Percentiles rank a stretch among this genome's conserved stretches.
Conservation (phyloP, 1,140 invertebrate genomes). For the Zaprionus africanus region DNA sequence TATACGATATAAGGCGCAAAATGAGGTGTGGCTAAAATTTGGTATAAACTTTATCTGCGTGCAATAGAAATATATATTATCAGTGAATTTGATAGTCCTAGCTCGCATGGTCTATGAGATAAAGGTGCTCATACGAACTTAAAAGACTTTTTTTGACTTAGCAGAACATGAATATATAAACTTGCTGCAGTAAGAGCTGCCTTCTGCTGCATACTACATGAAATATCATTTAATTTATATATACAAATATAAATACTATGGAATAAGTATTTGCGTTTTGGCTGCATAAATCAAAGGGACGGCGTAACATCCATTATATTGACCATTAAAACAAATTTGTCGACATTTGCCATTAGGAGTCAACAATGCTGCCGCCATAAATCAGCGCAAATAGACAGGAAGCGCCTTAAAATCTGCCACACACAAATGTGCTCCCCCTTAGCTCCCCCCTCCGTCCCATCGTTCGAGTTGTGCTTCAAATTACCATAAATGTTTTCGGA, state of each 20-base stretch:
- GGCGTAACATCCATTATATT: slow-evolving; percentile 69
- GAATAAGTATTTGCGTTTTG: neutral
- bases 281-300: slow-evolving; percentile 65
- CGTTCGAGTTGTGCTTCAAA: slow-evolving; percentile 70
- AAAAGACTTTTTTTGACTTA: no score
- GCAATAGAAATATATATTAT: no score
- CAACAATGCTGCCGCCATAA: slow-evolving; percentile 74
- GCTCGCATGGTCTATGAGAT: no score
- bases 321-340: slow-evolving; percentile 82
- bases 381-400: slow-evolving; percentile 82
- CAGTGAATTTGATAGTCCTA: no score
- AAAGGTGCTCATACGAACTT: no score
- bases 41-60: no score
- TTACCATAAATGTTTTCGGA: slow-evolving; percentile 71
- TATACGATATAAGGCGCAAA: no score
- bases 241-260: slow-evolving; percentile 2
- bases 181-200: no score
- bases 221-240: neutral
- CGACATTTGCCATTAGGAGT: slow-evolving; percentile 81
- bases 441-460: slow-evolving; percentile 13
- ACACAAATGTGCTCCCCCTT: slow-evolving; percentile 57
- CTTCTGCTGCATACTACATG: no score
- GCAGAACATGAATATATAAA: no score
- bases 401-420: slow-evolving; percentile 70
- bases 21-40: no score